Conservation (phyloP, 2,888 invertebrate species). For the Caenorhabditis becei region DNA sequence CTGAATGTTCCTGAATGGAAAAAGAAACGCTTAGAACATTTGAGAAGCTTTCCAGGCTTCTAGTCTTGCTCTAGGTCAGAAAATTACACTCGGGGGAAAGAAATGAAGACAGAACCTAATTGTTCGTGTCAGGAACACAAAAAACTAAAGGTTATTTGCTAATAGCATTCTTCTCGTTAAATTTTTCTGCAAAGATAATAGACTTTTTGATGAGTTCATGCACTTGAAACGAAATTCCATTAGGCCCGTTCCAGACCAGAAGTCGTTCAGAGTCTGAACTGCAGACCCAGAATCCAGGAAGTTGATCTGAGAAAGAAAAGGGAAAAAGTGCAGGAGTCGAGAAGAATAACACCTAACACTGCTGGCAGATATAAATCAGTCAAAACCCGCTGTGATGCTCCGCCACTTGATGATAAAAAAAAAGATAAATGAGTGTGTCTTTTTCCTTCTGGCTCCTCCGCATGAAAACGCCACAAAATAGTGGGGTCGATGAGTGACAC, state of each 20-base stretch:
- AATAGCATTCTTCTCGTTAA: conserved; percentile 16
- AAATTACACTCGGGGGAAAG: conserved; percentile 10
- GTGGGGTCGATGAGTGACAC: conserved; percentile 56
- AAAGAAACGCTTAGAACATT: too few species aligned
- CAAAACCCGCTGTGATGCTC: conserved; percentile 48
- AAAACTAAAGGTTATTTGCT: conserved; percentile 41
- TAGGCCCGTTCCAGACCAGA: neutral
- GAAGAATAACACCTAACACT: conserved; percentile 47
- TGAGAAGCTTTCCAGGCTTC: too few species aligned
- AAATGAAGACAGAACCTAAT: neutral
- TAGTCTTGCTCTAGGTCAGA: conserved; percentile 4
- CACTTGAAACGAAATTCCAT: neutral
- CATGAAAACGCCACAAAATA: conserved; percentile 53
- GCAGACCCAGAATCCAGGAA: neutral
- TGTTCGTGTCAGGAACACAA: conserved; percentile 7
- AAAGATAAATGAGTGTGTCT: conserved; percentile 55
- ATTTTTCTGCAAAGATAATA: conserved; percentile 16
- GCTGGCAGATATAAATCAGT: conserved; percentile 53
- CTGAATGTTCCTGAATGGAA: too few species aligned
- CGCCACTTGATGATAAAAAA: conserved; percentile 50
- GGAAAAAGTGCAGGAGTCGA: conserved; percentile 12
- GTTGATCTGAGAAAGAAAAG: neutral
- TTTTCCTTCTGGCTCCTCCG: conserved; percentile 9
- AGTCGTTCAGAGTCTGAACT: neutral
- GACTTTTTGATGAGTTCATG: conserved; percentile 25